Conservation (phyloP, 2,797 vertebrate genomes). For the Molossus molossus region DNA sequence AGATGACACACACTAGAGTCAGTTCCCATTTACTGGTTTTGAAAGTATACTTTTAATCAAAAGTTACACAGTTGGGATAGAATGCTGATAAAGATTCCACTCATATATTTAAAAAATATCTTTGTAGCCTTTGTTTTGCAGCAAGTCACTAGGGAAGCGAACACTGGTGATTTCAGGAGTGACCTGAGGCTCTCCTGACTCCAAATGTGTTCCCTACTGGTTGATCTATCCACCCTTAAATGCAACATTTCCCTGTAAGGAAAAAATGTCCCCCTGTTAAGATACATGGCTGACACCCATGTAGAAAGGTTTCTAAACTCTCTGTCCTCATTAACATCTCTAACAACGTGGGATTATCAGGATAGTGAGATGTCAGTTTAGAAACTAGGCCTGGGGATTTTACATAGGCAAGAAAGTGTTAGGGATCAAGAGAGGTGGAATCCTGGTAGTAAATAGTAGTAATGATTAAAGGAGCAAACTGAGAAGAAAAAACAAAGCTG, state of each 20-base stretch:
- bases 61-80: slow-evolving; percentile 4
- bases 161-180: not conserved
- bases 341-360: not conserved
- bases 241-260: not conserved
- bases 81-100: not conserved
- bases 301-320: not conserved
- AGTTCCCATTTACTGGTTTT: not conserved
- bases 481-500: not conserved
- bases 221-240: not conserved
- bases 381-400: not conserved
- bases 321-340: not conserved
- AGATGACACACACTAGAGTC: not conserved
- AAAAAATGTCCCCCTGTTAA: not conserved
- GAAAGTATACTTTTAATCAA: slow-evolving; percentile 26
- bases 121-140: not conserved
- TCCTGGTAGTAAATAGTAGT: not conserved
- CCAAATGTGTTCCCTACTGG: not conserved
- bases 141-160: not conserved
- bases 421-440: not conserved
- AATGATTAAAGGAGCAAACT: not conserved
- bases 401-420: not conserved
- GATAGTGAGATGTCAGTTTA: slow-evolving; percentile 29
- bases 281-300: not conserved
- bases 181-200: not conserved
- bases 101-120: not conserved